Evolutionary conservation across 2,888 invertebrate species (phyloP), one percentile per base, ranked within the genome.

Genomic region (Gasteruption jaculator): DNA sequence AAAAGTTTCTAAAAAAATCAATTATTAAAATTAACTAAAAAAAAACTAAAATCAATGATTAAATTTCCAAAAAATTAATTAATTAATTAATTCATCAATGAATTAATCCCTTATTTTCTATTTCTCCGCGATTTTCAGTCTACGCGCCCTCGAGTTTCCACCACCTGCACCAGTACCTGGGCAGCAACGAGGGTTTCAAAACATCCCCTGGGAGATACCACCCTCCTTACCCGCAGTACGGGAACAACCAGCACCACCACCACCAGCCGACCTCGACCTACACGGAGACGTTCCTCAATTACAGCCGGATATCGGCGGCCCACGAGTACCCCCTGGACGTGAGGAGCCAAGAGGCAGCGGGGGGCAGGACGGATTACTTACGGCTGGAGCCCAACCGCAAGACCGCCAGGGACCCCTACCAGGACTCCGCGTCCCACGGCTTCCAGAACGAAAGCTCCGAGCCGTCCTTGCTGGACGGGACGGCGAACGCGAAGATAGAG

Each of bases 121-220:
- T 11, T n/a, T n/a, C n/a, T n/a, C n/a, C n/a, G n/a, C n/a, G n/a
- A 26, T 24, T 41, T 44, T 10, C 30, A 60, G 68, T 68, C 12
- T 67, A 68, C 45, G 63, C 63, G 14, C 47, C 65, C 18, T 57
- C 68, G 4, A 63, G 65, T 48, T 50, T 68, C 11, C 68, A 68
- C 38, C 68, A 68, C 39, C 56, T 68, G 33, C 68, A 68, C 21
- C 67, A 68, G 31, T 68, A 67, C 26, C 56, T 68, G 20, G 67
- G 67, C 3, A 53, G 57, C 21, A 66, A 65, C 43, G 68, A 68
- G 7, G 59, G 60, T 3, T 67, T 67, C 49, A 61, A 65, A 37
- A 58, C 62, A 21, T 59, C 65, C 1, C 46, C 66, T 10, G 60
- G 54, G 36, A 58, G 64, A 37, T 66, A 66, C 25, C 65, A 66